A percentile compares a stretch with the other conserved stretches of the same genome.
Conservation (phyloP, 2,888 invertebrate species). For the Epirrhoe alternata region DNA sequence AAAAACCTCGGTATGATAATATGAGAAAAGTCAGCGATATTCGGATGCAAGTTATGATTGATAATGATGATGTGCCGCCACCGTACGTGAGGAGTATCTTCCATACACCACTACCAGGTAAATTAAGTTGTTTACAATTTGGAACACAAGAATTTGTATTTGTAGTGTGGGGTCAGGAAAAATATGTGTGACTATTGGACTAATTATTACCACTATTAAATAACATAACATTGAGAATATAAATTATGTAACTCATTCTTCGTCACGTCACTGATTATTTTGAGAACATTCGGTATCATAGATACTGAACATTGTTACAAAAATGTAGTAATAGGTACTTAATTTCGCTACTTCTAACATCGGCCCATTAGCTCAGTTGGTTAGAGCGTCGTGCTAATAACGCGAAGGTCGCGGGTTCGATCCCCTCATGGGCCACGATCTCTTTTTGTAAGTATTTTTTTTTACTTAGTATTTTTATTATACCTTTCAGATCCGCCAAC, state of each 20-base stretch:
- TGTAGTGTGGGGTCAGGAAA: too few species aligned
- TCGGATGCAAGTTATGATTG: conserved; percentile 78
- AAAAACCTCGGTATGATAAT: conserved; percentile 71
- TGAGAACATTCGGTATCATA: too few species aligned
- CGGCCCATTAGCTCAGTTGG: conserved; percentile 91
- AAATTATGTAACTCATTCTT: too few species aligned
- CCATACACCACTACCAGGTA: conserved; percentile 85
- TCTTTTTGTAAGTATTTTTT: conserved; percentile 23
- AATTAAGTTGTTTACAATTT: conserved; percentile 13
- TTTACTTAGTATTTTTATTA: conserved; percentile 21
- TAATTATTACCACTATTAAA: too few species aligned
- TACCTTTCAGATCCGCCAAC: conserved; percentile 78
- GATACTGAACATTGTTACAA: neutral
- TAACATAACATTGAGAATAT: too few species aligned
- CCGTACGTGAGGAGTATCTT: conserved; percentile 84
- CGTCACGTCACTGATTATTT: too few species aligned
- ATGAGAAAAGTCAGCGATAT: conserved; percentile 77
- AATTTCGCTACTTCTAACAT: rapidly evolving
- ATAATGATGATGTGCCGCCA: conserved; percentile 75
- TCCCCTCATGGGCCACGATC: conserved; percentile 88
- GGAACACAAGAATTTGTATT: too few species aligned
- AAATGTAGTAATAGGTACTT: neutral
- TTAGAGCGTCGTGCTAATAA: conserved; percentile 92
- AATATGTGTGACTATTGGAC: too few species aligned
- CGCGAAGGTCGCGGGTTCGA: conserved; percentile 91